Percentiles rank a stretch among this genome's conserved stretches.
Evolutionary conservation across 2,888 invertebrate genomes (phyloP).

Genomic region (Sinopyrophorus schimmeli): DNA sequence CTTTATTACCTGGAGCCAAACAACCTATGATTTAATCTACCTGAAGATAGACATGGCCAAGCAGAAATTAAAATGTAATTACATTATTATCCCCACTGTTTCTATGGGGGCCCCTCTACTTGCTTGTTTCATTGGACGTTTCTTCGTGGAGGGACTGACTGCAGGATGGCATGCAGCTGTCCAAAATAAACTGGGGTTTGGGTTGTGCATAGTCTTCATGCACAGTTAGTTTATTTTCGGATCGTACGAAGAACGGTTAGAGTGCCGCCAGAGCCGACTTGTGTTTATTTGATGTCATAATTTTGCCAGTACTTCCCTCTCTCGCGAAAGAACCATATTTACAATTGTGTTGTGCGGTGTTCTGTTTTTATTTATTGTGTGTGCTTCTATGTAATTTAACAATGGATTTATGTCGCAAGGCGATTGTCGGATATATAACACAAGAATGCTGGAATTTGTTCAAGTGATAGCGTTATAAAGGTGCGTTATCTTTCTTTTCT

Average conservation of each 20-base stretch:
- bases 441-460: too few species aligned
- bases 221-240: conserved; percentile 34
- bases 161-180: conserved; percentile 46
- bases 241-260: conserved; percentile 25
- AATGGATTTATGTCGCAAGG: too few species aligned
- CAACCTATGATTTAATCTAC: conserved; percentile 25
- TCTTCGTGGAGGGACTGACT: conserved; percentile 38
- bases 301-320: too few species aligned
- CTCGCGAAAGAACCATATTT: too few species aligned
- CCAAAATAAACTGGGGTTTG: conserved; percentile 44
- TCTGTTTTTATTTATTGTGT: too few species aligned
- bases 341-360: too few species aligned
- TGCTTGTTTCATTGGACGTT: conserved; percentile 44
- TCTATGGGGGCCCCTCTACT: conserved; percentile 32
- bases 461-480: too few species aligned
- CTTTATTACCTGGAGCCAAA: conserved; percentile 16
- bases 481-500: too few species aligned
- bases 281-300: too few species aligned
- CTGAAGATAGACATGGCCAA: conserved; percentile 50
- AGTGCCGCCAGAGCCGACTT: too few species aligned
- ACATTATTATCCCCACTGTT: conserved; percentile 54
- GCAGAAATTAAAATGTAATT: conserved; percentile 56
- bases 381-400: too few species aligned
- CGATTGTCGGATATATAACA: too few species aligned
- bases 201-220: conserved; percentile 16